A percentile compares a stretch with the other conserved stretches of the same genome.
phyloP scores from a whole-genome alignment of 2,888 invertebrate genomes.

The Calameuta pallipes region DNA sequence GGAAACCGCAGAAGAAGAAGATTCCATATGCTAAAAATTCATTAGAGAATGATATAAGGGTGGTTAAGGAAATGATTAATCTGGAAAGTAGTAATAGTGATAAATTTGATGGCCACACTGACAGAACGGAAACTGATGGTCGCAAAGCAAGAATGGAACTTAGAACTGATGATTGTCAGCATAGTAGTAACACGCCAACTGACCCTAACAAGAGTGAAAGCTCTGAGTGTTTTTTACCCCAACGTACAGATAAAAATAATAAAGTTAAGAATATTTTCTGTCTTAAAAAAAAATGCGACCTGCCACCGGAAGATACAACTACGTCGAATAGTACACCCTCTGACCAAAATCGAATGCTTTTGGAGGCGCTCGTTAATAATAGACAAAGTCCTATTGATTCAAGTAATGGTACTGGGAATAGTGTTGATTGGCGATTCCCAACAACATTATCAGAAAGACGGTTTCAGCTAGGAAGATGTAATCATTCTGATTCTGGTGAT shows the following conservation, averaged over 20 bases:
- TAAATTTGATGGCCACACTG: conserved; percentile 56
- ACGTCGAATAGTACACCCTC: conserved; percentile 46
- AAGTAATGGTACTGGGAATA: conserved; percentile 41
- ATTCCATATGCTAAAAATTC: conserved; percentile 34
- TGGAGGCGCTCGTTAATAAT: conserved; percentile 46
- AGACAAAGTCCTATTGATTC: conserved; percentile 38
- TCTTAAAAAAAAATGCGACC: conserved; percentile 42
- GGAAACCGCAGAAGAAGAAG: conserved; percentile 48
- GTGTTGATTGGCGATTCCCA: conserved; percentile 65
- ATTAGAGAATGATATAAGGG: conserved; percentile 33
- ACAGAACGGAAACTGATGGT: conserved; percentile 59
- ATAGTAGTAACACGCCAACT: conserved; percentile 42
- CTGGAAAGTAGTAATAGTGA: conserved; percentile 56
- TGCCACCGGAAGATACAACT: conserved; percentile 37
- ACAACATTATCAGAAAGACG: conserved; percentile 67
- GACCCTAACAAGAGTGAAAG: conserved; percentile 58
- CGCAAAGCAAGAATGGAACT: conserved; percentile 61
- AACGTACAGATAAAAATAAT: conserved; percentile 28
- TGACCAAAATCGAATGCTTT: conserved; percentile 48
- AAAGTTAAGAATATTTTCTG: conserved; percentile 47
- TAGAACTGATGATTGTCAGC: conserved; percentile 52
- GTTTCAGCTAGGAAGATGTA: conserved; percentile 58
- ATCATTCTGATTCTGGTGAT: conserved; percentile 50
- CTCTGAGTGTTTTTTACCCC: conserved; percentile 61
- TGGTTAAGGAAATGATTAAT: conserved; percentile 43